Percentiles rank a stretch among this genome's conserved stretches.
Conservation (phyloP, 2,888 invertebrate species). For the Dione vanillae region DNA sequence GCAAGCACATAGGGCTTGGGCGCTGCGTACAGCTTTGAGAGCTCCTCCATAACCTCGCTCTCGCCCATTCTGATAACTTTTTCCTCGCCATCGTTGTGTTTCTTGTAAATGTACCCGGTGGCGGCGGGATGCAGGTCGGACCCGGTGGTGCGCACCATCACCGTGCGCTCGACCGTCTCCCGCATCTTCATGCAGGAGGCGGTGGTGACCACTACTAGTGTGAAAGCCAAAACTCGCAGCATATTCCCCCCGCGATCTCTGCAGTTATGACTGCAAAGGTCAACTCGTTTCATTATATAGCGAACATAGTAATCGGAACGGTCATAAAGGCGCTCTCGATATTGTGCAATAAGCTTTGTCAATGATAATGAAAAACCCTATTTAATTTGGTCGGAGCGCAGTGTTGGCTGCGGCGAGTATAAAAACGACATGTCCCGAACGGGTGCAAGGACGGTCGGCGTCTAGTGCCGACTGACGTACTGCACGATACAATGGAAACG, state of each 20-base stretch:
- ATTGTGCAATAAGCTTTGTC: slow-evolving; percentile 81
- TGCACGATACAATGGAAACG: background rate
- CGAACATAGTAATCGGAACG: slow-evolving; percentile 67
- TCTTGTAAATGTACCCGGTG: slow-evolving; percentile 83
- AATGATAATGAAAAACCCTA: slow-evolving; percentile 81
- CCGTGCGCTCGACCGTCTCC: slow-evolving; percentile 81
- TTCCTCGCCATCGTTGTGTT: slow-evolving; percentile 75
- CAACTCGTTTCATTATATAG: slow-evolving; percentile 76
- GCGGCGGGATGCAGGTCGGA: slow-evolving; percentile 85
- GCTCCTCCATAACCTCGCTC: slow-evolving; percentile 73
- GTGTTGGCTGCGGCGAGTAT: slow-evolving; percentile 67
- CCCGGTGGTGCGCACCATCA: slow-evolving; percentile 82
- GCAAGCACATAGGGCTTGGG: slow-evolving; percentile 65
- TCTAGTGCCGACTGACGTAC: background rate
- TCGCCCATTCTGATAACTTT: slow-evolving; percentile 78
- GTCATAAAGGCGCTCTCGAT: slow-evolving; percentile 76
- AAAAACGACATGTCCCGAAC: slow-evolving; percentile 32
- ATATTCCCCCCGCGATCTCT: slow-evolving; percentile 61
- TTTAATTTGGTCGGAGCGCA: slow-evolving; percentile 75
- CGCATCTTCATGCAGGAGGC: slow-evolving; percentile 74
- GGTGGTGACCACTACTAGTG: slow-evolving; percentile 56
- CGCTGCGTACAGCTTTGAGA: slow-evolving; percentile 69
- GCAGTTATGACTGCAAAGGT: slow-evolving; percentile 74
- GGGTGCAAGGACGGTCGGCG: slow-evolving; percentile 4
- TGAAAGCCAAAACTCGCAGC: slow-evolving; percentile 64